A percentile compares a stretch with the other conserved stretches of the same genome.
Conservation (phyloP, 2,888 invertebrate species). For the Drosophila nr. perissopoda region DNA sequence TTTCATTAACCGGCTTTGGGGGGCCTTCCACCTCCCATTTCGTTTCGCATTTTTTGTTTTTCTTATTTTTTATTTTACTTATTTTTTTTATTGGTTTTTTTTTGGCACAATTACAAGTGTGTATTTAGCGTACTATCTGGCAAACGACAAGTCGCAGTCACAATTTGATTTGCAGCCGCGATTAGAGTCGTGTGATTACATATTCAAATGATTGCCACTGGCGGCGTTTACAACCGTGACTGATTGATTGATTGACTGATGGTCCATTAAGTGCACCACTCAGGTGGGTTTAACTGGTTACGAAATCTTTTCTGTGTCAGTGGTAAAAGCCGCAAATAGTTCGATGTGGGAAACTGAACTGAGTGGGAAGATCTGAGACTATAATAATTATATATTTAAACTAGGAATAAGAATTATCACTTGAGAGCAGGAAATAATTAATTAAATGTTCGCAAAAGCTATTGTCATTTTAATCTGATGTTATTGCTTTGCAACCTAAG, state of each 20-base stretch:
- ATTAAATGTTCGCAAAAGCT: background rate
- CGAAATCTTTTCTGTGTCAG: constrained; percentile 19
- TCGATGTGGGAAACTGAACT: constrained; percentile 16
- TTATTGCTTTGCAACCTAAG: background rate
- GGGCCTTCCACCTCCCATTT: background rate
- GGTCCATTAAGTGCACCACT: constrained; percentile 49
- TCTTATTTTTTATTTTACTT: background rate
- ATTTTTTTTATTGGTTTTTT: background rate
- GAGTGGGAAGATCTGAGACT: background rate
- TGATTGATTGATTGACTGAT: constrained; percentile 60
- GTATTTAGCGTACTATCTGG: constrained; percentile 51
- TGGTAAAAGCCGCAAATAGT: constrained; percentile 7
- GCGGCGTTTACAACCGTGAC: constrained; percentile 44
- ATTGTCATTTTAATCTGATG: background rate
- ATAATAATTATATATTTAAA: background rate
- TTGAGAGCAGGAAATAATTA: background rate
- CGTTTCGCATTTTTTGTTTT: constrained; percentile 11
- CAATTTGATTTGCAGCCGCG: constrained; percentile 70
- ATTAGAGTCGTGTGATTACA: constrained; percentile 68
- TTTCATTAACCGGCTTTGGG: constrained; percentile 55
- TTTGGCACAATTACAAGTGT: constrained; percentile 11
- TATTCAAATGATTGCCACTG: constrained; percentile 73
- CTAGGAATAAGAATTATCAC: background rate
- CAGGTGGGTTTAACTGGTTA: constrained; percentile 25
- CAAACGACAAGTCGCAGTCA: constrained; percentile 47